A percentile compares a stretch with the other conserved stretches of the same genome.
Conservation (phyloP, 2,888 invertebrate species). For the Ectropis crepuscularia region DNA sequence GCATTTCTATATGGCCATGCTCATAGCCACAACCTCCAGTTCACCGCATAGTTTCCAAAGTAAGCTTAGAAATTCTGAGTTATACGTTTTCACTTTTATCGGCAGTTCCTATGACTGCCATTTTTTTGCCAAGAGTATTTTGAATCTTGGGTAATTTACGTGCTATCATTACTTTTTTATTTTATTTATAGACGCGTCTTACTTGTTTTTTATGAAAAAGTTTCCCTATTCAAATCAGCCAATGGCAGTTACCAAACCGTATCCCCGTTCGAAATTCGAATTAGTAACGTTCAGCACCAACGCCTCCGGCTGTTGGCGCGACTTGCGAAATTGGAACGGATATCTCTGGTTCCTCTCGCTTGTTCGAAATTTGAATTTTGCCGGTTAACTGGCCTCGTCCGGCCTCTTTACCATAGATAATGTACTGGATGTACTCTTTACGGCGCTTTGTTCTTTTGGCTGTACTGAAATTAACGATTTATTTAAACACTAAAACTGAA, state of each 20-base stretch:
- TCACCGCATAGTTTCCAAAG: too few species aligned
- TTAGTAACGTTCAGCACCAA: slow-evolving; percentile 68
- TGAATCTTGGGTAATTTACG: too few species aligned
- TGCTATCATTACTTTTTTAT: too few species aligned
- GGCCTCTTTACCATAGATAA: slow-evolving; percentile 54
- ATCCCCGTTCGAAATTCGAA: slow-evolving; percentile 62
- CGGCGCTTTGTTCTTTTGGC: slow-evolving; percentile 44
- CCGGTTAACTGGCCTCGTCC: slow-evolving; percentile 81
- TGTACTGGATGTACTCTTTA: slow-evolving; percentile 44
- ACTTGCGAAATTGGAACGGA: slow-evolving; percentile 84
- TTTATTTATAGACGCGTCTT: background rate
- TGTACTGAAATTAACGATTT: slow-evolving; percentile 1
- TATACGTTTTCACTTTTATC: too few species aligned
- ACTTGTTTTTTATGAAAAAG: slow-evolving; percentile 11
- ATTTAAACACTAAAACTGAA: too few species aligned
- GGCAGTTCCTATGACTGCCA: too few species aligned
- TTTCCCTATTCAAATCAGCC: slow-evolving; percentile 24
- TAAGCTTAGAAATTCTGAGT: too few species aligned
- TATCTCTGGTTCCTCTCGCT: slow-evolving; percentile 80
- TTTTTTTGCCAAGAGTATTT: too few species aligned
- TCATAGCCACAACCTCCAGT: too few species aligned
- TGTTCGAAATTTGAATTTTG: slow-evolving; percentile 83
- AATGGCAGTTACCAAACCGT: slow-evolving; percentile 38
- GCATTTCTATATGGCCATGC: too few species aligned
- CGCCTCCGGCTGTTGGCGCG: slow-evolving; percentile 67